Percentiles rank a stretch among this genome's conserved stretches.
Evolutionary conservation across 2,113 vertebrate genomes (phyloP).

Genomic region (Pithys albifrons): DNA sequence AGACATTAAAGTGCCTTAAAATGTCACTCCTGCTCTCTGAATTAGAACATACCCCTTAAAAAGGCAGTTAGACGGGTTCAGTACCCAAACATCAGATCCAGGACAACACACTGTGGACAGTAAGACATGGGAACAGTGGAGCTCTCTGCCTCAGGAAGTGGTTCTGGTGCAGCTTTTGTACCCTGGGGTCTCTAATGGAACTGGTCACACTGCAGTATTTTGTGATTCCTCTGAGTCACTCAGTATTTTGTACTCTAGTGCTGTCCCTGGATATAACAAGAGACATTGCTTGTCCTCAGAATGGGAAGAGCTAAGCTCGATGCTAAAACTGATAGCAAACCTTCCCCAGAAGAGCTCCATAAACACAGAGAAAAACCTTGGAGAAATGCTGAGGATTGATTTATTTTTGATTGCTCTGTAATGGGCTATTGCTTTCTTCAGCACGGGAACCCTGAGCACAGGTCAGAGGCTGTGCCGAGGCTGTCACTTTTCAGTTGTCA

Average conservation of each 20-base stretch:
- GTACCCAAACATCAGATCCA: not conserved
- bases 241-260: not conserved
- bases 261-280: not conserved
- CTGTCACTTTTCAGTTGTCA: not conserved
- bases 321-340: not conserved
- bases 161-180: not conserved
- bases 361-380: not conserved
- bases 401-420: not conserved
- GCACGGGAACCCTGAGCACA: not conserved
- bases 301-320: not conserved
- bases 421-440: not conserved
- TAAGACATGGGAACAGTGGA: not conserved
- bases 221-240: not conserved
- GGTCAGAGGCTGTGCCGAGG: not conserved
- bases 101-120: fast-evolving
- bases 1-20: not conserved
- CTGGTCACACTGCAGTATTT: not conserved
- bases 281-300: not conserved
- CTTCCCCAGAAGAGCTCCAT: not conserved
- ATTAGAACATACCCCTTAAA: not conserved
- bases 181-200: not conserved
- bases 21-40: not conserved
- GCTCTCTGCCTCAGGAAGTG: not conserved
- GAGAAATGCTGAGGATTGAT: not conserved
- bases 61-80: not conserved